phyloP scores from a whole-genome alignment of 2,113 vertebrate species.

The Oncorhynchus kisutch region DNA sequence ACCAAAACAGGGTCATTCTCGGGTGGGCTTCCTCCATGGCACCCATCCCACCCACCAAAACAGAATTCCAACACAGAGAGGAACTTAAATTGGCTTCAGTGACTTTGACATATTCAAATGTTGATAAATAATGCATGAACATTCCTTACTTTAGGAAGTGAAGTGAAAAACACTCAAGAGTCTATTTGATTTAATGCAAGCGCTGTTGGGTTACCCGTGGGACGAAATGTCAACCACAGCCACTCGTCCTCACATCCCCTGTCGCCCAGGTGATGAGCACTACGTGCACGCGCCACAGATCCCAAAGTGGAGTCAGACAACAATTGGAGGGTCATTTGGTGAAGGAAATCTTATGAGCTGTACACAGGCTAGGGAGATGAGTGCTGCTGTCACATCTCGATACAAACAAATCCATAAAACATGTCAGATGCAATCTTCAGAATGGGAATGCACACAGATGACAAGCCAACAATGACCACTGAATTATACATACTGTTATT shows the following conservation, averaged over 20 bases:
- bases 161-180: slow-evolving; percentile 81
- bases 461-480: slow-evolving; percentile 45
- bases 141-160: slow-evolving; percentile 79
- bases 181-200: slow-evolving; percentile 64
- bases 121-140: slow-evolving; percentile 78
- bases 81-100: slow-evolving; percentile 58
- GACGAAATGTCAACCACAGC: slow-evolving; percentile 57
- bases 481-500: slow-evolving; percentile 49
- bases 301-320: slow-evolving; percentile 13
- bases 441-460: slow-evolving; percentile 30
- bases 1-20: too few species aligned
- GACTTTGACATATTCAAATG: slow-evolving; percentile 80
- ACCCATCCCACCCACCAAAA: not conserved
- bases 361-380: not conserved
- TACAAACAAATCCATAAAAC: slow-evolving; percentile 43
- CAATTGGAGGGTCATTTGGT: slow-evolving; percentile 11
- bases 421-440: slow-evolving; percentile 39
- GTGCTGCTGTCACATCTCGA: slow-evolving; percentile 38
- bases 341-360: slow-evolving; percentile 10
- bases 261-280: slow-evolving; percentile 33
- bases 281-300: not conserved
- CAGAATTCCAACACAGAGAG: slow-evolving; percentile 13
- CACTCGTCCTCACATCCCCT: slow-evolving; percentile 35
- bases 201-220: slow-evolving; percentile 51
- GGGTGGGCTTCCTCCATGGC: not conserved